Evolutionary conservation across 2,888 invertebrate species (phyloP), one percentile per base, ranked within the genome.

Genomic region (Phymatocera aterrima): DNA sequence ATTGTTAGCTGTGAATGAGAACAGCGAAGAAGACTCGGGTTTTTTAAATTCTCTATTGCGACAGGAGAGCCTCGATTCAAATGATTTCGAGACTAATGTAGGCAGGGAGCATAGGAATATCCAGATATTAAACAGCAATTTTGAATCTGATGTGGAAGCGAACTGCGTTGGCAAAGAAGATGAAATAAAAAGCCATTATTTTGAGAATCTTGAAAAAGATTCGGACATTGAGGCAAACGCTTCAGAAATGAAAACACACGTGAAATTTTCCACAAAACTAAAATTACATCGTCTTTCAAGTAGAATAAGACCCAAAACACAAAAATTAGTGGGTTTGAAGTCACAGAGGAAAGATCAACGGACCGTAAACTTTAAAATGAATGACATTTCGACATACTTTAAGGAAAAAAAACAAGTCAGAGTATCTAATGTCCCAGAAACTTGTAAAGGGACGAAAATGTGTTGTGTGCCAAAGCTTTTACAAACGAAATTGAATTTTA

Each of bases 401-500:
- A 72, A 18, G 21, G 51, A 48, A 34, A 72, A 3, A 37, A 72
- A 72, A 34, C 31, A 72, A 34, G 40, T 64, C 3, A 64, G 37
- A 37, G 10, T 34, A 37, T 37, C 37, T 4, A 15, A 21, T 37
- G 10, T 8, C 1, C n/a, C 24, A 28, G 21, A 51, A 51, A 18
- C 24, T n/a, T n/a, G 43, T 18, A 54, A 54, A 8, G 18, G 18
- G 3, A 28, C 18, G 15, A 72, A 51, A 34, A 31, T 3, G 8
- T 48, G 24, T 5, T 12, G n/a, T n/a, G 51, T 12, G 3, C 68
- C 28, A 31, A 72, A 51, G 48, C 34, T 72, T 21, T 21, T 72
- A 21, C 72, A 72, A 72, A 72, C 72, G n/a, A 8, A 18, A 12
- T 72, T 72, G 72, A 48, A 28, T 18, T n/a, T 72, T 2, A 8